Conservation (phyloP, 2,888 invertebrate genomes). For the Salpingus planirostris region DNA sequence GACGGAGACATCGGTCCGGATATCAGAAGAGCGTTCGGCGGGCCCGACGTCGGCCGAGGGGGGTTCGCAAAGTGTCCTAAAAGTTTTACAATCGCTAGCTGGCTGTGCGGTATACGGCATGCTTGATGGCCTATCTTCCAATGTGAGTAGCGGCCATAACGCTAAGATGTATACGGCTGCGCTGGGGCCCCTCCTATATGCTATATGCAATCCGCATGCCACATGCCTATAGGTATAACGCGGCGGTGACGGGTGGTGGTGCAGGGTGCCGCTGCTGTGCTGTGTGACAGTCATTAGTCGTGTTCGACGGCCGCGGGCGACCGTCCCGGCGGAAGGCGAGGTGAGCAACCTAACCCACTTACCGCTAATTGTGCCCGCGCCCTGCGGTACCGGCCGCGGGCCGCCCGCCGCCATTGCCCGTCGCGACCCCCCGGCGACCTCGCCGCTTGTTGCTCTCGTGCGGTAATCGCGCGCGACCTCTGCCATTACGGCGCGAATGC, state of each 20-base stretch:
- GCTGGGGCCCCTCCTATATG: conserved; percentile 47
- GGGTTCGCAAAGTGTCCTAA: conserved; percentile 53
- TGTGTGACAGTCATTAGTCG: conserved; percentile 44
- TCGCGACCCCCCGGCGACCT: too few species aligned
- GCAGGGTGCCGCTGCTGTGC: too few species aligned
- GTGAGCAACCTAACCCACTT: conserved; percentile 40
- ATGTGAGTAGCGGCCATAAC: conserved; percentile 57
- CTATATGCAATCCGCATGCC: conserved; percentile 44
- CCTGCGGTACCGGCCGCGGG: conserved; percentile 23
- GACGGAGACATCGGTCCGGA: conserved; percentile 34
- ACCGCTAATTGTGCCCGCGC: conserved; percentile 30
- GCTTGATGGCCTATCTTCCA: conserved; percentile 59
- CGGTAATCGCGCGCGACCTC: too few species aligned
- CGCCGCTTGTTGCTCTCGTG: conserved; percentile 30
- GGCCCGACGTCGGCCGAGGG: conserved; percentile 30
- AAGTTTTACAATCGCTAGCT: conserved; percentile 53
- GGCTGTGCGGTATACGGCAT: conserved; percentile 46
- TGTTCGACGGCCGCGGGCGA: conserved; percentile 42
- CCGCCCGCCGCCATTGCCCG: conserved; percentile 10
- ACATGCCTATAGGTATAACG: conserved; percentile 42
- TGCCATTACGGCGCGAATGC: too few species aligned
- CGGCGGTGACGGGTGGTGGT: conserved; percentile 39
- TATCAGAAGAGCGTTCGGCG: conserved; percentile 39
- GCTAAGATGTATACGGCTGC: conserved; percentile 54
- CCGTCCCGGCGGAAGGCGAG: conserved; percentile 34